Evolutionary conservation across 2,888 invertebrate species (phyloP), one percentile per base, ranked within the genome.

Genomic region (Oxyteleia sp.): DNA sequence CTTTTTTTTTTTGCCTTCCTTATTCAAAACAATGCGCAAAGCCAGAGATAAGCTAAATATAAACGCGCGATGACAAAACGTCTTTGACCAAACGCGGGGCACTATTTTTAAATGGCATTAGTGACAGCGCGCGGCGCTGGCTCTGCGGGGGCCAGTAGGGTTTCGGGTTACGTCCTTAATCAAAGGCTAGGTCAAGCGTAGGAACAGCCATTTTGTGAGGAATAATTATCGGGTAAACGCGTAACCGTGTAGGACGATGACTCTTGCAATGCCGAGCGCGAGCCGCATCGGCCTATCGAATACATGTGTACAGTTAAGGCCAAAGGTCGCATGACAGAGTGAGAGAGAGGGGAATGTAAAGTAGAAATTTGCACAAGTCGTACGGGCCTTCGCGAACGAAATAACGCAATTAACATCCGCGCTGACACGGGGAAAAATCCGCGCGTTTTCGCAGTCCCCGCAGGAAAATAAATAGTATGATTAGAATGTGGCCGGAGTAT

Each of bases 271-370:
- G 71, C 74, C 43, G 51, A 71, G 74, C 64, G 72, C 78, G 63
- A 72, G 43, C 64, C 68, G 74, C 78, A 71, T 75, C 71, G 49
- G 59, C 57, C 81, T 61, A 63, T 82, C 84, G 75, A 82, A 84
- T 82, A 84, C 72, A 61, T 72, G 72, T 72, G 79, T 75, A 84
- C 81, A 85, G 83, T 85, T 85, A 85, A 84, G 84, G 82, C 61
- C 78, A 75, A 64, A 84, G 85, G 85, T 85, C 74, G 74, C 61
- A 55, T 23, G 69, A n/a, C n/a, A n/a, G n/a, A n/a, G n/a, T n/a
- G n/a, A n/a, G n/a, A n/a, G n/a, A 84, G 84, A 80, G 80, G 85
- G 85, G 72, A 85, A 82, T 82, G 79, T 71, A 72, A 82, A 82
- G 82, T 80, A 53, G 82, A 82, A 82, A 80, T 82, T 82, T 75